These are phyloP conservation scores for Tympanoctomys barrerae DNA, from an alignment of 2,797 vertebrate species.

Conservation along the genomic window DNA sequence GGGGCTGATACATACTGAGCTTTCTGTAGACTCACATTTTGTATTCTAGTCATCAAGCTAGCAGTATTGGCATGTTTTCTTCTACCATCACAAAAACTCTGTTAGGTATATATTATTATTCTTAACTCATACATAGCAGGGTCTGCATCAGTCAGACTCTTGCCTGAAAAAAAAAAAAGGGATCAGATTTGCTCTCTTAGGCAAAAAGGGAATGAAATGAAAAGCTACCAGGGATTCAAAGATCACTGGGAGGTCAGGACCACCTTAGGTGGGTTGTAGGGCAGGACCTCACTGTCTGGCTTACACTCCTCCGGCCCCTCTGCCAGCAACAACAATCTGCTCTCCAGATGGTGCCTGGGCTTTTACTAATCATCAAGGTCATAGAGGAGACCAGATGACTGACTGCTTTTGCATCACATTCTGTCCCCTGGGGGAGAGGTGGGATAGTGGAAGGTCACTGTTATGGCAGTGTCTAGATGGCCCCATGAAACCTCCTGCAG, in stretches of 20 bases:
- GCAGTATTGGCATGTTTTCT: not conserved
- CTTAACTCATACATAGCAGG: conserved; percentile 43
- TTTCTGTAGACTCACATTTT: not conserved
- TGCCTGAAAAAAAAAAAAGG: not conserved
- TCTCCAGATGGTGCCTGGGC: conserved; percentile 1
- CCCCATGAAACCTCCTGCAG: not conserved
- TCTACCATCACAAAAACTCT: conserved; percentile 29
- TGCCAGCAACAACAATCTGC: not conserved
- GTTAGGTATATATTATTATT: not conserved
- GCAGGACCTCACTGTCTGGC: not conserved
- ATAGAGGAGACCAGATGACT: not conserved
- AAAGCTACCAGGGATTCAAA: not conserved
- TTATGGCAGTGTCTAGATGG: not conserved
- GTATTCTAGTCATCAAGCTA: not conserved
- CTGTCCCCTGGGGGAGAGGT: not conserved
- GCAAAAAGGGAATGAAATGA: not conserved
- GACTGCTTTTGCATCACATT: not conserved
- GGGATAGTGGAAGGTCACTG: not conserved
- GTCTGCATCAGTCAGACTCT: not conserved
- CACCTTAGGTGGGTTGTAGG: too few relatives aligned
- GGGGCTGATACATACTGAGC: not conserved
- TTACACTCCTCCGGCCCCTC: not conserved
- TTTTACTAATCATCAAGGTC: not conserved
- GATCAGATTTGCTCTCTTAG: not conserved
- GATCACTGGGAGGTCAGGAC: not conserved